These are phyloP conservation scores for Aphelinus certus DNA, from an alignment of 1,140 invertebrate species.

Conservation along the genomic window DNA sequence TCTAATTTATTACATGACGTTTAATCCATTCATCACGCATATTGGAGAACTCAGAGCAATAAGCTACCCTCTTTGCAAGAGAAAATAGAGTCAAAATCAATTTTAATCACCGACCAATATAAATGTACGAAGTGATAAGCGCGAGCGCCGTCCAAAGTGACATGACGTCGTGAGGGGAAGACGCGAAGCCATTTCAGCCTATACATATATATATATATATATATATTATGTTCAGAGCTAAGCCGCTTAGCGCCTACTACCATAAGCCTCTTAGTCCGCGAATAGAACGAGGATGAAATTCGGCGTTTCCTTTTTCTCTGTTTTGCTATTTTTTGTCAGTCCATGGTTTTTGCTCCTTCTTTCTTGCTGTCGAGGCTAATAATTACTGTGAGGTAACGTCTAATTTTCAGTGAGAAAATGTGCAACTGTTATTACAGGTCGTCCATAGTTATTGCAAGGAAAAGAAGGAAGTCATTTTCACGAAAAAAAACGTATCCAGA, in stretches of 20 bases:
- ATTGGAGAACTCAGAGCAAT: too few species aligned
- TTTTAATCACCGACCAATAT: constrained; percentile 51
- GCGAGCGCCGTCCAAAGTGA: background rate
- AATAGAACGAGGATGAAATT: constrained; percentile 44
- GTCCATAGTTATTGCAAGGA: too few species aligned
- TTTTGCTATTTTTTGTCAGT: background rate
- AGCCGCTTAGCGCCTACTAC: constrained; percentile 53
- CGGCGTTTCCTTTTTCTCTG: constrained; percentile 40
- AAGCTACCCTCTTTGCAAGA: too few species aligned
- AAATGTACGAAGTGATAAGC: constrained; percentile 41
- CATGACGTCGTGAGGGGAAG: background rate
- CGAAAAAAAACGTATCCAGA: too few species aligned
- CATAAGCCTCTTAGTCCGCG: constrained; percentile 50
- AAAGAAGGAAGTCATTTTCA: too few species aligned
- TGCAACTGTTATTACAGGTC: too few species aligned
- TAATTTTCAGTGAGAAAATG: too few species aligned
- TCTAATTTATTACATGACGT: too few species aligned
- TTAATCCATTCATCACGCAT: too few species aligned
- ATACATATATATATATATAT: constrained; percentile 1
- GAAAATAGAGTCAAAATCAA: constrained; percentile 41
- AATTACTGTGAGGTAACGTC: too few species aligned
- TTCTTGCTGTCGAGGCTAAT: background rate
- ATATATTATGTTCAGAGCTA: constrained; percentile 17
- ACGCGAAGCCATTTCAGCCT: background rate
- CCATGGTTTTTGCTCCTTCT: background rate